phyloP scores from a whole-genome alignment of 2,888 invertebrate species.

The Prosapia bicincta region DNA sequence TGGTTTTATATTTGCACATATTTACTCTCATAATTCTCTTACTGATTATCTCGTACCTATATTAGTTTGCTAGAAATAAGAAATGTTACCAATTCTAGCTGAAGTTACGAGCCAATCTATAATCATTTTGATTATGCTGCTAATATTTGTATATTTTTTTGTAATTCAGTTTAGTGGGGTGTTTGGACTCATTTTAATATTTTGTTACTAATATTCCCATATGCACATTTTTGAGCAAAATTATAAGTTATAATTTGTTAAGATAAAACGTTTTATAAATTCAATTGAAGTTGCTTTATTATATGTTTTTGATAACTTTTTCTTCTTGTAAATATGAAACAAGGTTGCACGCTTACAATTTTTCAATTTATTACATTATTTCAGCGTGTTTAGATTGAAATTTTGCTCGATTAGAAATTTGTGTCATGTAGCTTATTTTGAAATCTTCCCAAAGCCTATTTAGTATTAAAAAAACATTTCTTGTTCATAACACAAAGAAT shows the following conservation, averaged over 20 bases:
- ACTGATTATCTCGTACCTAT: not conserved
- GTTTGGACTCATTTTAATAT: not conserved
- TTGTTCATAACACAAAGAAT: too few species aligned
- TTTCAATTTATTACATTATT: not conserved
- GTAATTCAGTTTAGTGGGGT: not conserved
- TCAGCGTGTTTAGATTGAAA: not conserved
- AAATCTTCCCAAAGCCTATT: too few species aligned
- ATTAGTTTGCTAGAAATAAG: not conserved
- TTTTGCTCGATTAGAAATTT: constrained; percentile 16
- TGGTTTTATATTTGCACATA: not conserved
- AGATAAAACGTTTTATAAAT: too few species aligned
- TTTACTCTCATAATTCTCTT: not conserved
- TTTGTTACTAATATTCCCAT: not conserved
- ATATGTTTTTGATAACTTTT: not conserved
- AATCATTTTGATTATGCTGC: not conserved
- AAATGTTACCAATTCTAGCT: not conserved
- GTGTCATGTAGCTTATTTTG: constrained; percentile 8
- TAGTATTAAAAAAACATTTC: too few species aligned
- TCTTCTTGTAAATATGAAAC: not conserved
- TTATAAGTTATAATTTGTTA: too few species aligned
- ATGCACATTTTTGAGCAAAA: not conserved
- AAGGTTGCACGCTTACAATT: not conserved
- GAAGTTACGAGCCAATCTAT: not conserved
- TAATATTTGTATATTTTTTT: not conserved
- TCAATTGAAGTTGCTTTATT: too few species aligned